Conservation (phyloP, 2,888 invertebrate genomes). For the Crossocerus cetratus region DNA sequence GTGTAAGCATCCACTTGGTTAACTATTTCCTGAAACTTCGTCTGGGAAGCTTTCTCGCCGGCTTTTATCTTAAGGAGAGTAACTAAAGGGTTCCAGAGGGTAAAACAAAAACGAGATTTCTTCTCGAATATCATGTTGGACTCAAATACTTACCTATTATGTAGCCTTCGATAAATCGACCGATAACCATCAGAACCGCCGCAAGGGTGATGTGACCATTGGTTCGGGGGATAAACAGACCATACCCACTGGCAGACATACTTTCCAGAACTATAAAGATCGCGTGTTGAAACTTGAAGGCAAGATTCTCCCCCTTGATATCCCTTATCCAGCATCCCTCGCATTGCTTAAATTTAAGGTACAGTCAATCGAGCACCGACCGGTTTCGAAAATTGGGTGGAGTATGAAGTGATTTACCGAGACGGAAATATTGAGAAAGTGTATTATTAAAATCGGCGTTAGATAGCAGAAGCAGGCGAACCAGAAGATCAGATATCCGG, state of each 20-base stretch:
- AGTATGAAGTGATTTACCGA: conserved; percentile 41
- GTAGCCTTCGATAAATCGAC: conserved; percentile 68
- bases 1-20: conserved; percentile 75
- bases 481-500: conserved; percentile 69
- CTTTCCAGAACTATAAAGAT: conserved; percentile 70
- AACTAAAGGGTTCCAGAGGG: conserved; percentile 60
- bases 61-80: conserved; percentile 68
- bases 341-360: conserved; percentile 54
- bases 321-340: conserved; percentile 62
- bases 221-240: conserved; percentile 57
- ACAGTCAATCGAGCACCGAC: not conserved
- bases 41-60: conserved; percentile 65
- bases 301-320: conserved; percentile 32
- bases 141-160: conserved; percentile 60
- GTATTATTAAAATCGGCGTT: conserved; percentile 61
- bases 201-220: conserved; percentile 63
- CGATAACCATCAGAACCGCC: conserved; percentile 66
- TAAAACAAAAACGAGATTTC: not conserved
- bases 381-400: not conserved
- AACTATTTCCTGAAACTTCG: conserved; percentile 75
- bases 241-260: conserved; percentile 67
- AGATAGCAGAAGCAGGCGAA: conserved; percentile 67
- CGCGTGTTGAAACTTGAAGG: conserved; percentile 60
- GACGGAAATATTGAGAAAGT: conserved; percentile 37
- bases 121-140: not conserved